These are phyloP conservation scores for Epizoanthus fatuus DNA, from an alignment of 92 coral and sea anemone genomes.

Conservation along the genomic window DNA sequence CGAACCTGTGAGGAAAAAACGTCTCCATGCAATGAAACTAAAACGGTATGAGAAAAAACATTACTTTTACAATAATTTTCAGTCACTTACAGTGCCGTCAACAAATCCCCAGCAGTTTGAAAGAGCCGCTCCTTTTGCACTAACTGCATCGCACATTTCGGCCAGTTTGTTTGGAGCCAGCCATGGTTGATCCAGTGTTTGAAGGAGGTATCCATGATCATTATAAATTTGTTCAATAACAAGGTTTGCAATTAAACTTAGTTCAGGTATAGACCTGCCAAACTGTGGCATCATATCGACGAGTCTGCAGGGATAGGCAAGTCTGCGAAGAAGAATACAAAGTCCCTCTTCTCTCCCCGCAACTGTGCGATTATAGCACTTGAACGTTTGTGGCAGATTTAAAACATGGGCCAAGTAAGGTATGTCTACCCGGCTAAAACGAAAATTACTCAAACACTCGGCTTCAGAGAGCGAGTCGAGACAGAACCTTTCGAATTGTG, in stretches of 20 bases:
- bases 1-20: no score
- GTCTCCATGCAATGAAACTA: no score
- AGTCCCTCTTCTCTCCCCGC: constrained; percentile 29
- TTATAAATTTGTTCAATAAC: constrained; percentile 27
- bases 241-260: constrained; percentile 11
- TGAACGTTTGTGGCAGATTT: constrained; percentile 11
- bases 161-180: background rate
- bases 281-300: constrained; percentile 7
- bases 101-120: no score
- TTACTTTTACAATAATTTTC: no score
- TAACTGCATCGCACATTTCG: no score
- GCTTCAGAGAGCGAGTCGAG: constrained; percentile 13
- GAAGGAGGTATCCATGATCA: constrained; percentile 24
- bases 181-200: constrained; percentile 25
- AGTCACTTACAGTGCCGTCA: no score
- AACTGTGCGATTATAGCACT: constrained; percentile 33
- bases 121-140: no score
- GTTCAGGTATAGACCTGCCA: constrained; percentile 22
- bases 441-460: constrained; percentile 18
- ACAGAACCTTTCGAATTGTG: constrained; percentile 18
- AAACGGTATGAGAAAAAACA: no score
- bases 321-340: constrained; percentile 9
- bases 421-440: constrained; percentile 23
- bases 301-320: constrained; percentile 3
- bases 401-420: constrained; percentile 19